phyloP scores from a whole-genome alignment of 2,888 invertebrate species.

The Andricus quercusramuli region DNA sequence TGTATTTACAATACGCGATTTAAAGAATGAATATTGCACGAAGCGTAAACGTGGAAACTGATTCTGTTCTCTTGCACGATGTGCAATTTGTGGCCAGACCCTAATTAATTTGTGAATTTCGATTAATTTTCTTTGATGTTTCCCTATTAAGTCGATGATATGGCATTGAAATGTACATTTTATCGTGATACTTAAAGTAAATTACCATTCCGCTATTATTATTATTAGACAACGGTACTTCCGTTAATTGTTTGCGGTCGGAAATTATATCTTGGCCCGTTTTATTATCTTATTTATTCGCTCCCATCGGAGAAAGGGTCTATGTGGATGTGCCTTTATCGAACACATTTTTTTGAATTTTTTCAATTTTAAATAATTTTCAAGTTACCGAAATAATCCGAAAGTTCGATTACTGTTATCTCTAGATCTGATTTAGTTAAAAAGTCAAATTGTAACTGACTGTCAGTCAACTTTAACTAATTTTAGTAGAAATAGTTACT shows the following conservation, averaged over 20 bases:
- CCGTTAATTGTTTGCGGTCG: neutral
- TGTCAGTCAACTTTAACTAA: too few species aligned
- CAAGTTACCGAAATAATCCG: too few species aligned
- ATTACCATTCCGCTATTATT: slow-evolving; percentile 10
- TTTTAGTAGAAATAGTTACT: too few species aligned
- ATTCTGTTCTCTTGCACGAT: neutral
- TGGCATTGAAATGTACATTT: neutral
- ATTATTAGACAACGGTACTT: neutral
- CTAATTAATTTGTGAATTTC: neutral
- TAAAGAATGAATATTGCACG: too few species aligned
- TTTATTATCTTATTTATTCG: neutral
- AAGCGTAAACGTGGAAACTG: neutral
- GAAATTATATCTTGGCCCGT: neutral
- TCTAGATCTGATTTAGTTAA: too few species aligned
- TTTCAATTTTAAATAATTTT: neutral
- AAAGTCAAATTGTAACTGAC: too few species aligned
- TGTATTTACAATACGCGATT: too few species aligned
- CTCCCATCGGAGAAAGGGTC: neutral
- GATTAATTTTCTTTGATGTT: neutral
- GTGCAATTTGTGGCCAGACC: neutral
- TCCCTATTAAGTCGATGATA: neutral
- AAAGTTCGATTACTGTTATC: too few species aligned
- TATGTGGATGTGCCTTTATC: neutral
- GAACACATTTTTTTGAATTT: neutral
- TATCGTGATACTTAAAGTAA: neutral